Conservation (phyloP, 2,797 vertebrate species). For the Acrossocheilus fasciatus region DNA sequence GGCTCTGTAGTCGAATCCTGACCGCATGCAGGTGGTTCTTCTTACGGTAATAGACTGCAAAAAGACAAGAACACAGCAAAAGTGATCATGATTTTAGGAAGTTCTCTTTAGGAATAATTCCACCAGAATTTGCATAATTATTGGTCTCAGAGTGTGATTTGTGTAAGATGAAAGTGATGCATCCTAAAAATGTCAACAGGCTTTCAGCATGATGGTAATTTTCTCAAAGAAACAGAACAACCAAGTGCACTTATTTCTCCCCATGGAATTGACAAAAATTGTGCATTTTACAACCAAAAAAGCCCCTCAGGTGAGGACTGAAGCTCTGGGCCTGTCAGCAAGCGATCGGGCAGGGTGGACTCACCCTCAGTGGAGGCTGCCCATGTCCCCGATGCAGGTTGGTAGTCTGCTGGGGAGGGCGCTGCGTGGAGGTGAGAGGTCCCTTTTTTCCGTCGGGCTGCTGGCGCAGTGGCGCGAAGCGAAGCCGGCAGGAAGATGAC, state of each 20-base stretch:
- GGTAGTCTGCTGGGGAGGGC: conserved; percentile 84
- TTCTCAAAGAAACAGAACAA: conserved; percentile 11
- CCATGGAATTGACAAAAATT: conserved; percentile 17
- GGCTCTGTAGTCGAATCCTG: conserved; percentile 83
- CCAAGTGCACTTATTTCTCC: not conserved
- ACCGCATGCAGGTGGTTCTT: conserved; percentile 87
- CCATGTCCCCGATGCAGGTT: conserved; percentile 81
- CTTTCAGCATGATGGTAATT: conserved; percentile 26
- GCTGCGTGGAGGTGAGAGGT: conserved; percentile 82
- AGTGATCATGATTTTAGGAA: conserved; percentile 6
- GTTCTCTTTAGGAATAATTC: not conserved
- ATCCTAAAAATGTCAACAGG: conserved; percentile 3
- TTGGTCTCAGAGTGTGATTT: not conserved
- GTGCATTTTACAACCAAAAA: not conserved
- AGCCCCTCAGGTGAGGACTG: not conserved
- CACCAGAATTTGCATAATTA: conserved; percentile 19
- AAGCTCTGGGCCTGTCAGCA: conserved; percentile 72
- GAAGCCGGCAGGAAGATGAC: conserved; percentile 63
- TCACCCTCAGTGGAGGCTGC: conserved; percentile 80
- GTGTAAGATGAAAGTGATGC: not conserved
- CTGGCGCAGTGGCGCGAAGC: conserved; percentile 76
- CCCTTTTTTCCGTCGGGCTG: conserved; percentile 75
- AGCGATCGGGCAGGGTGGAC: conserved; percentile 68
- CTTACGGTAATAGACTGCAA: conserved; percentile 88
- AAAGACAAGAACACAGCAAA: conserved; percentile 40